Conservation (phyloP, 1,140 invertebrate species). For the Physella acuta region DNA sequence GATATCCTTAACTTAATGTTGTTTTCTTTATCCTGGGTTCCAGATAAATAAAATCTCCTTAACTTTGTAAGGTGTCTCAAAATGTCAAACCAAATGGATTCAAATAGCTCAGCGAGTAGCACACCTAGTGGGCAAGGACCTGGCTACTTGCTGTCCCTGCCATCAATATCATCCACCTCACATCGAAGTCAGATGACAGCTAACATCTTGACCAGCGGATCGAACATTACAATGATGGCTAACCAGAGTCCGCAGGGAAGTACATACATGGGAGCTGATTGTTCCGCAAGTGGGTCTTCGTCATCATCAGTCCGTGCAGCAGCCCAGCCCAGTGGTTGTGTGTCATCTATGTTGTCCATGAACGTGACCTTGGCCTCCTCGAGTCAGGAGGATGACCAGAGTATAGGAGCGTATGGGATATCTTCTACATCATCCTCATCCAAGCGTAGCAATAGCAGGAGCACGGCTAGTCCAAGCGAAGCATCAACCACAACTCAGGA, state of each 20-base stretch:
- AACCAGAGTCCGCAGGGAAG: neutral
- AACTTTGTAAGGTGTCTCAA: too few species aligned
- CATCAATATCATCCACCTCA: neutral
- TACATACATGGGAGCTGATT: conserved; percentile 7
- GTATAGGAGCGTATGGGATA: neutral
- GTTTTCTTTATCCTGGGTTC: too few species aligned
- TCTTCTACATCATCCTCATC: neutral
- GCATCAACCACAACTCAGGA: conserved; percentile 9
- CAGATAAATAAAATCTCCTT: too few species aligned
- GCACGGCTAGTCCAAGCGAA: neutral
- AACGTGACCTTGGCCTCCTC: neutral
- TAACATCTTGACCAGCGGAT: neutral
- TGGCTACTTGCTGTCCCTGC: neutral
- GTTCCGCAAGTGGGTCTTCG: neutral
- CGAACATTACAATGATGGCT: neutral
- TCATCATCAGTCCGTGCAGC: neutral
- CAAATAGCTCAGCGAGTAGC: neutral
- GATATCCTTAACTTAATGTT: too few species aligned
- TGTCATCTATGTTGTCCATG: neutral
- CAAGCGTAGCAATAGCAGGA: neutral
- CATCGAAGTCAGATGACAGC: neutral
- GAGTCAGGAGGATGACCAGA: conserved; percentile 8
- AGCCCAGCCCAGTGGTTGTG: neutral
- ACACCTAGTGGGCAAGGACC: neutral
- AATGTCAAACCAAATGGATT: neutral